Evolutionary conservation across 2,113 vertebrate species (phyloP).

Genomic region (Ctenomys sociabilis): DNA sequence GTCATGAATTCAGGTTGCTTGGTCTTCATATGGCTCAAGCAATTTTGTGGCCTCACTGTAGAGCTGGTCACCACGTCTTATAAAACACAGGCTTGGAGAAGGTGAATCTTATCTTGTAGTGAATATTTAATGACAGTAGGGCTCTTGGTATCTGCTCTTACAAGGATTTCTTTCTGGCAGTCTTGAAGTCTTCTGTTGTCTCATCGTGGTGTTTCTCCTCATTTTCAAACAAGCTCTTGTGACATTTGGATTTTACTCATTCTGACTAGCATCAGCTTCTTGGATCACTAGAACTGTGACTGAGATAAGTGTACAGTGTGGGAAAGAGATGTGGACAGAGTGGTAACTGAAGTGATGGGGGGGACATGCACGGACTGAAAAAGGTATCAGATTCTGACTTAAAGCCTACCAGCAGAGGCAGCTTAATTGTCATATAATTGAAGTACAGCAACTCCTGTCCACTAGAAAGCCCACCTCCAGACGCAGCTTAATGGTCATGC

Average conservation of each 20-base stretch:
- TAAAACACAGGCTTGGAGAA: background rate
- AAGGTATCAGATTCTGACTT: background rate
- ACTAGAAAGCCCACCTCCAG: background rate
- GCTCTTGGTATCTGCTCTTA: background rate
- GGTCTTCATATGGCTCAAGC: background rate
- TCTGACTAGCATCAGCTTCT: background rate
- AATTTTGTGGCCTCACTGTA: background rate
- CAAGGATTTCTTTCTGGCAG: background rate
- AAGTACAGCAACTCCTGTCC: background rate
- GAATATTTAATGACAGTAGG: background rate
- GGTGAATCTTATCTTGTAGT: background rate
- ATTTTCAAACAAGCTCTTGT: background rate
- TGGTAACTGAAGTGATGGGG: background rate
- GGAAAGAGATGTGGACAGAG: background rate
- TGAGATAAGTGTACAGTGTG: background rate
- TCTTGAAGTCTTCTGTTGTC: background rate
- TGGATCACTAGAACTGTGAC: background rate
- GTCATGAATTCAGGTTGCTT: background rate
- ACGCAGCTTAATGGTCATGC: background rate
- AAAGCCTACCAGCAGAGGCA: background rate
- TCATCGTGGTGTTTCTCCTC: background rate
- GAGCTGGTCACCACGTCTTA: background rate
- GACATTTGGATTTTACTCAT: background rate
- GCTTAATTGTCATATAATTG: background rate
- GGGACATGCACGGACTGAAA: background rate